Base-by-base conservation (phyloP, 2,888 invertebrate genomes). In the Dascillus cervinus region DNA sequence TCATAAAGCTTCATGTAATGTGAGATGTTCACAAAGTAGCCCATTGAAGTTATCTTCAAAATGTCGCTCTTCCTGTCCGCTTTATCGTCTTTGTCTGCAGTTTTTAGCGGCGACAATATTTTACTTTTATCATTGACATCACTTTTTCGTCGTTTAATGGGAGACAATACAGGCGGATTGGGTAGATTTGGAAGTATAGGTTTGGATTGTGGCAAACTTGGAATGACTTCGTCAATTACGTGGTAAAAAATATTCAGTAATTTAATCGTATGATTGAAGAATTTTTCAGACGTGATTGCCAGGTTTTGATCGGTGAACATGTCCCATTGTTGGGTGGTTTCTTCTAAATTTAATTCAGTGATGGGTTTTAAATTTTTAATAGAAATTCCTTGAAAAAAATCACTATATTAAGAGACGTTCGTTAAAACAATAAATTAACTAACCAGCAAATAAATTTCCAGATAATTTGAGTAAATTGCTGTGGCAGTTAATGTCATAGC, bases 1-100 rank as follows among this genome's bases (percentile, higher is more conserved):
- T 88, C 88, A 61, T 85, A 85, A 37, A 94, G 71, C 63, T 83
- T 86, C 70, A 87, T 73, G 60, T 92, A 94, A 58, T 89, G 83
- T 0, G 85, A 79, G 37, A 80, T 75, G 39, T 70, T 73, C 29
- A 69, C 72, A 62, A 84, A 82, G 52, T 74, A 74, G 1, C 82
- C 82, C 26, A 70, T 60, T 4, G 70, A 65, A 37, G 44, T 50
- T n/a, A 44, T 40, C 34, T 50, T 53, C 22, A 44, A 46, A 9
- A 35, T 35, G 17, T 57, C 57, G 21, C 46, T 52, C 31, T 51
- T 57, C 37, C 56, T 60, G 10, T 63, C 60, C 3, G 20, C 31
- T 37, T 53, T 58, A 5, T 62, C 62, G 2, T 58, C 59, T 43
- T 58, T 60, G 11, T 59, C 62, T 10, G 27, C 13, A 13, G 12